Evolutionary conservation across 2,113 vertebrate species (phyloP), one percentile per base, ranked within the genome.

Genomic region (Dromaius novaehollandiae): DNA sequence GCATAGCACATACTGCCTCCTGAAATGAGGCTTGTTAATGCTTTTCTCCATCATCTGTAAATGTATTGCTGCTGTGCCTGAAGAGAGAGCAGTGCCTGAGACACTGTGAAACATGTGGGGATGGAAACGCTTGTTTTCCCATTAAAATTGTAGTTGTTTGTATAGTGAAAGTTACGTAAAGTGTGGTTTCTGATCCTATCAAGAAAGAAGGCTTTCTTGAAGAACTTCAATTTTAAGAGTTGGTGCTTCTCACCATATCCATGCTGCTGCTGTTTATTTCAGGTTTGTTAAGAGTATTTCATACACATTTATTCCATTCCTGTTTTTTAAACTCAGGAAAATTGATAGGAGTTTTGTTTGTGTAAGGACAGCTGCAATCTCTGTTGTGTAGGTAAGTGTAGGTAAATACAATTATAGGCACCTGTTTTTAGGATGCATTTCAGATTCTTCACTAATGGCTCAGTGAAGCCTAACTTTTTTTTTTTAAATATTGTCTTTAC

Each of bases 71-170:
- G 0, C 70, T 86, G 85, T 80, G 55, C 94, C 81, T 88, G 61
- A 93, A 90, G 88, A 94, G 77, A 89, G 36, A 63, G 24, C 63
- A 91, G 64, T 73, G 50, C 53, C 55, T 93, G 77, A 82, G 93
- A 76, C 91, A 51, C 36, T 13, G 18, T 63, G 55, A 65, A 85
- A 86, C 6, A 4, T 61, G 51, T 13, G 55, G 63, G 56, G 40
- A 61, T 76, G 58, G 61, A 56, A 7, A 3, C 65, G 58, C 28
- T 60, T 73, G 8, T 74, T 96, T 88, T 92, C 65, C 74, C 77
- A 15, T 55, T 74, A 75, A 34, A 51, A 58, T 6, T 32, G 2
- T 3, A 78, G 14, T 38, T 55, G 40, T 40, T 83, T 40, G 9
- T 71, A 1, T 55, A 84, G 63, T 71, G 19, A 55, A 55, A 53